Evolutionary conservation across 2,113 vertebrate genomes (phyloP).

Genomic region (Oreochromis niloticus): DNA sequence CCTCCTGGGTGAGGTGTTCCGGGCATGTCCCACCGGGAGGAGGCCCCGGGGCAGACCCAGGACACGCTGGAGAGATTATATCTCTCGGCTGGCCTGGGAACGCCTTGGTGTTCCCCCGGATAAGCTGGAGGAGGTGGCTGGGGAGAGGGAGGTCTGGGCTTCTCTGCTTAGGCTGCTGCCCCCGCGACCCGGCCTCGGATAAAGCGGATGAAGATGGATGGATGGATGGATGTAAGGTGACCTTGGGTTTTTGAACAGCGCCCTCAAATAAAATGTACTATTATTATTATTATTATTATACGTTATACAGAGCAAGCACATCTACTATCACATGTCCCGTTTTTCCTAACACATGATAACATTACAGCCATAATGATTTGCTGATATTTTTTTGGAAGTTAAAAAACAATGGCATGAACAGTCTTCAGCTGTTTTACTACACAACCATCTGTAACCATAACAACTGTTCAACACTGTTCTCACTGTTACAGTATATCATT

Average conservation of each 20-base stretch:
- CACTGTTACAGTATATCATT: neutral
- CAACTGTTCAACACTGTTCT: neutral
- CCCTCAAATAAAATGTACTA: neutral
- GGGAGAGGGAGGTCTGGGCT: too few species aligned
- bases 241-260: fast-evolving
- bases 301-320: neutral
- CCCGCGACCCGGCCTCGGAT: too few species aligned
- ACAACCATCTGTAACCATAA: neutral
- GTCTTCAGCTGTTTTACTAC: neutral
- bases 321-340: neutral
- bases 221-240: too few species aligned
- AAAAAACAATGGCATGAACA: fast-evolving
- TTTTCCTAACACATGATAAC: neutral
- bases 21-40: too few species aligned
- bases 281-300: neutral
- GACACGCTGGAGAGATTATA: too few species aligned
- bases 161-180: too few species aligned
- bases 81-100: too few species aligned
- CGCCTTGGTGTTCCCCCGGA: too few species aligned
- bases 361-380: neutral
- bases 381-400: neutral
- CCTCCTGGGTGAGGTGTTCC: too few species aligned
- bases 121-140: too few species aligned
- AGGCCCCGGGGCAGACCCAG: too few species aligned
- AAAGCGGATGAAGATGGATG: too few species aligned